These are phyloP conservation scores for Balaeniceps rex DNA, from an alignment of 2,113 vertebrate genomes.

Conservation along the genomic window DNA sequence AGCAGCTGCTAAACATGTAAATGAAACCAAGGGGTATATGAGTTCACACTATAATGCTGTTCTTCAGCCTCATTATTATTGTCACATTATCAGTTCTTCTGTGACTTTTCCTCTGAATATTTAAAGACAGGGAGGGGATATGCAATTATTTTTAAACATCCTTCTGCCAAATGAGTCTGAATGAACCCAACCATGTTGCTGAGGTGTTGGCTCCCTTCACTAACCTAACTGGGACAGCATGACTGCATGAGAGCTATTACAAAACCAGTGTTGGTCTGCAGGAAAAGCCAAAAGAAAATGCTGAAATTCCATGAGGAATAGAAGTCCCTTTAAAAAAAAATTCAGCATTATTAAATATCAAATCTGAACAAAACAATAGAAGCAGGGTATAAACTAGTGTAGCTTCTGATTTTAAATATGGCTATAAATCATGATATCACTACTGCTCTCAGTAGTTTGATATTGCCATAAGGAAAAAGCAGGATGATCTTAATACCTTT, in stretches of 20 bases:
- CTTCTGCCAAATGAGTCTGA: background rate
- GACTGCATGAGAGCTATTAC: background rate
- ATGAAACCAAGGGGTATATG: constrained; percentile 6
- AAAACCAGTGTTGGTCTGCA: background rate
- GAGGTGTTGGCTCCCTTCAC: background rate
- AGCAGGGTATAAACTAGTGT: background rate
- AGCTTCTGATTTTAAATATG: background rate
- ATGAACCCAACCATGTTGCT: background rate
- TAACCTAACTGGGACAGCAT: background rate
- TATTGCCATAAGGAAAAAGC: background rate
- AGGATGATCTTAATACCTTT: background rate
- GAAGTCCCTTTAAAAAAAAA: background rate
- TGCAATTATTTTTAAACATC: background rate
- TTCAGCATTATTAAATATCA: background rate
- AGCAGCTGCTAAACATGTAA: constrained; percentile 60
- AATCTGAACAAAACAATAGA: background rate
- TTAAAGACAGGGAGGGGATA: constrained; percentile 8
- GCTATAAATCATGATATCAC: background rate
- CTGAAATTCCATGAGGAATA: background rate
- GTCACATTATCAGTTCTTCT: background rate
- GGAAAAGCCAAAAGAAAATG: background rate
- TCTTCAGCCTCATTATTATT: constrained; percentile 8
- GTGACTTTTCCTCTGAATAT: constrained; percentile 35
- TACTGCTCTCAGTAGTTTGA: background rate
- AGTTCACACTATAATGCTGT: background rate